phyloP scores from a whole-genome alignment of 2,113 vertebrate species.

The Cygnus buccinator region DNA sequence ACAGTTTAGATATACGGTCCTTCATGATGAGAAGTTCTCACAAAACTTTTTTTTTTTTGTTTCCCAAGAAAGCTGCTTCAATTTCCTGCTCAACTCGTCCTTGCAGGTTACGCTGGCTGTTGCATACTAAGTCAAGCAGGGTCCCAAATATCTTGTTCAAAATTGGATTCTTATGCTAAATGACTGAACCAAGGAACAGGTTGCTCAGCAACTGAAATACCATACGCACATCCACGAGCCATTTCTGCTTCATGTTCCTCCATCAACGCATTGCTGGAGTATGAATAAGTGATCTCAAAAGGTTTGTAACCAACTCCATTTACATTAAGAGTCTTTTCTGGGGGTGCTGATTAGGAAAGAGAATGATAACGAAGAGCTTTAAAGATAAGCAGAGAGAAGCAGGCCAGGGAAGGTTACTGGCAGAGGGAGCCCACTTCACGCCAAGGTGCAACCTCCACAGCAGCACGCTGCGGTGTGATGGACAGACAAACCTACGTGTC shows the following conservation, averaged over 20 bases:
- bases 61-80: background rate
- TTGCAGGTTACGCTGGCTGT: background rate
- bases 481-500: background rate
- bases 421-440: background rate
- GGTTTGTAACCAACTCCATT: background rate
- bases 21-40: background rate
- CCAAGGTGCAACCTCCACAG: background rate
- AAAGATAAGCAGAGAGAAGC: background rate
- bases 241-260: background rate
- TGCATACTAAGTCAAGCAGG: background rate
- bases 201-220: conserved; percentile 51
- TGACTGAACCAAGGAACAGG: conserved; percentile 2
- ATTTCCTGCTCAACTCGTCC: background rate
- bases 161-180: conserved; percentile 10
- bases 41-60: background rate
- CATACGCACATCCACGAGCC: background rate
- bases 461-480: fast-evolving
- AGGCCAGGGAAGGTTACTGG: background rate
- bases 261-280: background rate
- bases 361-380: background rate
- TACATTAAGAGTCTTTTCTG: background rate
- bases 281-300: background rate
- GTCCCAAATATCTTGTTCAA: background rate
- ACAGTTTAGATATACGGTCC: background rate
- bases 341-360: background rate